Evolutionary conservation across 2,888 invertebrate species (phyloP), one percentile per base, ranked within the genome.

Genomic region (Aspidapion aeneum): DNA sequence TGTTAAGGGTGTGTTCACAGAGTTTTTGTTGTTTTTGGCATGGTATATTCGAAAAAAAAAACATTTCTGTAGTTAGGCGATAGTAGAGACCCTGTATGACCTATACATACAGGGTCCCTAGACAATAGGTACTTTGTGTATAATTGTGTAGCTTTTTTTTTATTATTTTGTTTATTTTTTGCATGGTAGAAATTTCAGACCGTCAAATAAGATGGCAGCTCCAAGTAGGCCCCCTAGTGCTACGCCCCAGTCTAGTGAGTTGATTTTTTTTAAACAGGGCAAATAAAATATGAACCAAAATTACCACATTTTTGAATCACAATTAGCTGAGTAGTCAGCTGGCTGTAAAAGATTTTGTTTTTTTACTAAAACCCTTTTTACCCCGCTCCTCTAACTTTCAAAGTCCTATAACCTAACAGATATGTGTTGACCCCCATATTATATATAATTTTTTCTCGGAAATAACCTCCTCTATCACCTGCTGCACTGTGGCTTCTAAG

Each of bases 151-250:
- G 35, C 35, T 7, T 35, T 35, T 3, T 35, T 35, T 2, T 55
- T n/a, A 17, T 17, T 35, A 55, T 60, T 73, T 74, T 68, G 60
- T 70, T 68, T 66, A 68, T 72, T 72, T 67, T 66, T 77, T 73
- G 74, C 77, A 72, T 76, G 73, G 63, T 82, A 88, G 88, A 77
- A 88, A 87, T 79, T 87, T 84, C 77, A 81, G 87, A 72, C 83
- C 84, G 64, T 86, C 88, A 52, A 82, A 85, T 69, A 83, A 80
- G 73, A 75, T 75, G 72, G 75, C 74, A 66, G 72, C 76, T 73
- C 74, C 77, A 74, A 75, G 74, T 73, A 78, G 80, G 59, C 77
- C 80, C 70, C 75, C 80, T 72, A 74, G 76, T 73, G 79, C 78
- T 70, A 79, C 78, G 71, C 76, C 79, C 69, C 78, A 77, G 76